Base-by-base conservation (phyloP, 1,140 invertebrate species). In the Panagrolaimus sp. region DNA sequence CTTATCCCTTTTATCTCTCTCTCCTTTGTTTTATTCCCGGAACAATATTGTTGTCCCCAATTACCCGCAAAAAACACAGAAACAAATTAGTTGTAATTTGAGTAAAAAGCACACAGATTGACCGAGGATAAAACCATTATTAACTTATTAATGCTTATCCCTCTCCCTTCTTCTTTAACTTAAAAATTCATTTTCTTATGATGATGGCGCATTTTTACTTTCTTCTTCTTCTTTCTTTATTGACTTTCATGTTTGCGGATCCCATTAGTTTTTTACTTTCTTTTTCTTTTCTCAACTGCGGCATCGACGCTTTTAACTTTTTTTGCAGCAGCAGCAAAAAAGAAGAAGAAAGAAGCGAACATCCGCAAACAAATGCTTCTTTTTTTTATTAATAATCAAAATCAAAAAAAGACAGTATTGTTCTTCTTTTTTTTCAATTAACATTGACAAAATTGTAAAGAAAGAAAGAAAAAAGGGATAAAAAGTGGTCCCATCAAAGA, bases 181-280 rank as follows among this genome's bases (percentile, higher is more conserved):
- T n/a, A n/a, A n/a, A 7, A 10, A 24, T 7, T n/a, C 26, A 1
- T 52, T 52, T 52, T 24, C n/a, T 52, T 28, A n/a, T 58, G 52
- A 58, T 38, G 32, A 58, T 58, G 52, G 52, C 52, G 28, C 21
- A 58, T 21, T 58, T 26, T 58, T 26, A 0, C 21, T 58, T 21
- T 58, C 52, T n/a, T 26, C 21, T 26, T 21, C 28, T 21, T 28
- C 17, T 21, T 58, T 21, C 28, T 21, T 52, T 52, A 26, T 21
- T 58, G 21, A 58, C 32, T 26, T 58, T 21, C 52, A 58, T 58
- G 52, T 58, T 58, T 58, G 52, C 52, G 52, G 52, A 58, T 26
- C 21, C 52, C 52, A 58, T 58, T 58, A 58, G 52, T 58, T 12
- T 12, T 21, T 1, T 1, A 55, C 14, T 4, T n/a, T 24, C n/a